These are phyloP conservation scores for Tonatia bakeri DNA, from an alignment of 2,113 vertebrate genomes.

Conservation along the genomic window DNA sequence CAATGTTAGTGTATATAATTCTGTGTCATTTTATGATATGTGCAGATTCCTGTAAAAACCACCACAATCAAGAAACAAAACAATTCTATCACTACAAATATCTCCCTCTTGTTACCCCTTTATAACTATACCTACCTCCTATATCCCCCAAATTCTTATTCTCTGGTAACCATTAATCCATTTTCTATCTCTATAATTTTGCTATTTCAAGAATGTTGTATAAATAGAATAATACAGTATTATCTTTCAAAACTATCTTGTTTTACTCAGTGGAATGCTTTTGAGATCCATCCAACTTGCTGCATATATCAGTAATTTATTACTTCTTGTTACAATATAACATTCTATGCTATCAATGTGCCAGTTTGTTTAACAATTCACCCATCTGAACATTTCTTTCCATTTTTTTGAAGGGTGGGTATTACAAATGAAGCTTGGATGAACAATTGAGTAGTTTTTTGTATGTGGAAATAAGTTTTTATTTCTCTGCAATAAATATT, in stretches of 20 bases:
- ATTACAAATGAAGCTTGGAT: background rate
- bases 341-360: background rate
- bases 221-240: background rate
- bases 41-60: background rate
- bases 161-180: background rate
- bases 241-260: background rate
- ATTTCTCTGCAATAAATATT: background rate
- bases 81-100: background rate
- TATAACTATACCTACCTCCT: background rate
- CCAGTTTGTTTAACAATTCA: background rate
- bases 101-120: background rate
- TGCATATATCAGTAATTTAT: background rate
- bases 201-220: background rate
- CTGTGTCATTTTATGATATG: background rate
- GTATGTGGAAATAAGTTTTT: background rate
- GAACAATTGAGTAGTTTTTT: background rate
- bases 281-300: background rate
- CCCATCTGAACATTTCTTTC: background rate
- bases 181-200: background rate
- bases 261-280: background rate
- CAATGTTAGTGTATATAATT: no score
- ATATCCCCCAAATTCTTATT: background rate
- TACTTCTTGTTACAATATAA: background rate
- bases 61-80: background rate
- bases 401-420: background rate